Evolutionary conservation across 2,113 vertebrate genomes (phyloP), one percentile per base, ranked within the genome.

Genomic region (Oreochromis spilurus): DNA sequence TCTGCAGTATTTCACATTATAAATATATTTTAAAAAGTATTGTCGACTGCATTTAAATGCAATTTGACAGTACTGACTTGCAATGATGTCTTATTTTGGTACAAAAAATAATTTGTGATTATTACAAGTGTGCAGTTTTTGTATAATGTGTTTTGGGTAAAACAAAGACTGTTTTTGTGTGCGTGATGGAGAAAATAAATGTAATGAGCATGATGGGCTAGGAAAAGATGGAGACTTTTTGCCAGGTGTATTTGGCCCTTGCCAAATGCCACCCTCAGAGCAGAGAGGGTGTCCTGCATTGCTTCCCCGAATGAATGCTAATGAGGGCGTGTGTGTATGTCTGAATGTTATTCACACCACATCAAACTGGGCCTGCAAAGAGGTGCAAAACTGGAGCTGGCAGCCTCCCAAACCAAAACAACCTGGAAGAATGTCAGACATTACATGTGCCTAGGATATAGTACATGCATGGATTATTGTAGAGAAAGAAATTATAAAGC

Each of bases 271-370:
- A 96, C 96, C 95, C 94, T 96, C 93, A 89, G 94, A 95, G 96
- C 93, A 92, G 92, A 86, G 91, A 94, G 93, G 93, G 94, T 94
- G 95, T 93, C 92, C 93, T 94, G 95, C 91, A 90, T 93, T 87
- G 86, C 93, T 90, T 91, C 91, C 79, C 87, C 92, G 93, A 95
- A 95, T 94, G 93, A 95, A 93, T 95, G 95, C 95, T 94, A 95
- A 95, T 95, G 95, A 95, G 93, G 94, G 95, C 93, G 91, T 95
- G 94, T 95, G 95, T 94, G 93, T 95, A 91, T 93, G 95, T 96
- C 93, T 96, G 93, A 96, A 96, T 96, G 95, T 96, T 96, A 96
- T 96, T 96, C 95, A 96, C 95, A 96, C 94, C 95, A 95, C 94
- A 96, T 96, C 96, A 96, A 95, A 96, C 94, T 95, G 95, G 89